A percentile compares a stretch with the other conserved stretches of the same genome.
These are phyloP conservation scores for Gadopsis marmoratus DNA, from an alignment of 2,797 vertebrate species.

Conservation along the genomic window DNA sequence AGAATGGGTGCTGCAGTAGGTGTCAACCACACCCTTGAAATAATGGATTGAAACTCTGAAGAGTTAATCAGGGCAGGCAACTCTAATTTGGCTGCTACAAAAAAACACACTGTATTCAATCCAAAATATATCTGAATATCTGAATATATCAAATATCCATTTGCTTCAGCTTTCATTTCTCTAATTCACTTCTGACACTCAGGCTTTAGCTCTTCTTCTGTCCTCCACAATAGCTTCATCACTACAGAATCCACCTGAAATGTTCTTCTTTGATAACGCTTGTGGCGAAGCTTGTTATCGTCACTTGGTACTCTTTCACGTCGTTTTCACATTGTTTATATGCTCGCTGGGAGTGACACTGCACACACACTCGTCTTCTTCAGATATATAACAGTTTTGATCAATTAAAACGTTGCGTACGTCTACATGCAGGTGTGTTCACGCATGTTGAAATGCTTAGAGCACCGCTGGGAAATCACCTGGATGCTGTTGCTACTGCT, in stretches of 20 bases:
- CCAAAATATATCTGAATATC: not conserved
- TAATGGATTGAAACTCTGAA: not conserved
- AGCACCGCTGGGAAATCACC: constrained; percentile 31
- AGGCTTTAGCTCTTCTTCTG: not conserved
- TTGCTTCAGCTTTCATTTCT: not conserved
- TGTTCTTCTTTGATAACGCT: too few relatives aligned
- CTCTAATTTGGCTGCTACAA: not conserved
- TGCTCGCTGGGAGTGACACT: too few relatives aligned
- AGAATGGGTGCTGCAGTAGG: too few relatives aligned
- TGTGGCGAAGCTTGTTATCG: too few relatives aligned
- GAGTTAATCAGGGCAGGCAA: not conserved
- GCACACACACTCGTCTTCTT: not conserved
- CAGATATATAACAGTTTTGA: not conserved
- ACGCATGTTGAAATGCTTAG: constrained; percentile 1
- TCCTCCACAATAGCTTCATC: too few relatives aligned
- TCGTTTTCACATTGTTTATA: too few relatives aligned
- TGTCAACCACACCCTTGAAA: not conserved
- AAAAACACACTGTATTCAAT: not conserved
- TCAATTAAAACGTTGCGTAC: not conserved
- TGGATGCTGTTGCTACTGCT: not conserved
- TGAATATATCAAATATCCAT: too few relatives aligned
- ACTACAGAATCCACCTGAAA: too few relatives aligned
- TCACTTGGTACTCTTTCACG: too few relatives aligned
- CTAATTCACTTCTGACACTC: not conserved
- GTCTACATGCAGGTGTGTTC: constrained; percentile 23